Evolutionary conservation across 2,888 invertebrate species (phyloP).

Genomic region (Lepidocyrtinus sp.): DNA sequence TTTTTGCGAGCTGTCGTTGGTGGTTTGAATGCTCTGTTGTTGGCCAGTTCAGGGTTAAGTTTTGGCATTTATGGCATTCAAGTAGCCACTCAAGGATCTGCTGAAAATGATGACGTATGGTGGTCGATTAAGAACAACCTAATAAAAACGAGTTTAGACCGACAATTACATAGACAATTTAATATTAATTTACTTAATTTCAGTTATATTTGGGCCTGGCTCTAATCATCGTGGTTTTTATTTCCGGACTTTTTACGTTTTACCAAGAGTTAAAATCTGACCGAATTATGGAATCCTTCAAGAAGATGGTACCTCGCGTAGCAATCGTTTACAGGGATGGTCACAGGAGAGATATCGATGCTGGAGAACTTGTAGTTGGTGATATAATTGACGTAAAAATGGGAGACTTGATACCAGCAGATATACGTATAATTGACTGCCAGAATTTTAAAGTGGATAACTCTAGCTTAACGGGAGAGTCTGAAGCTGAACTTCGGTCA

Average conservation of each 20-base stretch:
- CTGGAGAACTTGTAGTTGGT: slow-evolving; percentile 75
- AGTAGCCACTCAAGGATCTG: slow-evolving; percentile 72
- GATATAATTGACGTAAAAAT: slow-evolving; percentile 83
- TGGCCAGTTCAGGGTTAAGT: slow-evolving; percentile 73
- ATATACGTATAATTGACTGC: slow-evolving; percentile 75
- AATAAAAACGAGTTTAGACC: no score
- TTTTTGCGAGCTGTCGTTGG: slow-evolving; percentile 75
- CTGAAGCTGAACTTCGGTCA: slow-evolving; percentile 77
- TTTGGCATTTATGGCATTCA: slow-evolving; percentile 74
- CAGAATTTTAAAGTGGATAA: slow-evolving; percentile 79
- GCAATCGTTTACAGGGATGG: slow-evolving; percentile 72
- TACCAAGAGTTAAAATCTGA: slow-evolving; percentile 81
- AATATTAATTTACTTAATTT: slow-evolving; percentile 4
- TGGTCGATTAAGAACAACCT: no score
- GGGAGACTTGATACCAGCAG: slow-evolving; percentile 93
- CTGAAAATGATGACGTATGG: slow-evolving; percentile 74
- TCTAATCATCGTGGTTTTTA: slow-evolving; percentile 79
- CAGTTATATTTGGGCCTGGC: slow-evolving; percentile 65
- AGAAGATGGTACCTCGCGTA: slow-evolving; percentile 76
- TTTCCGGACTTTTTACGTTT: slow-evolving; percentile 84
- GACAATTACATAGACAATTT: no score
- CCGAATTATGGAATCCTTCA: slow-evolving; percentile 76
- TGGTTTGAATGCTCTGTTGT: slow-evolving; percentile 74
- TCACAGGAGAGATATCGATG: slow-evolving; percentile 71
- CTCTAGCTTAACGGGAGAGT: slow-evolving; percentile 81